These are phyloP conservation scores for Cremastobaeus sp. DNA, from an alignment of 2,888 invertebrate genomes.

Conservation along the genomic window DNA sequence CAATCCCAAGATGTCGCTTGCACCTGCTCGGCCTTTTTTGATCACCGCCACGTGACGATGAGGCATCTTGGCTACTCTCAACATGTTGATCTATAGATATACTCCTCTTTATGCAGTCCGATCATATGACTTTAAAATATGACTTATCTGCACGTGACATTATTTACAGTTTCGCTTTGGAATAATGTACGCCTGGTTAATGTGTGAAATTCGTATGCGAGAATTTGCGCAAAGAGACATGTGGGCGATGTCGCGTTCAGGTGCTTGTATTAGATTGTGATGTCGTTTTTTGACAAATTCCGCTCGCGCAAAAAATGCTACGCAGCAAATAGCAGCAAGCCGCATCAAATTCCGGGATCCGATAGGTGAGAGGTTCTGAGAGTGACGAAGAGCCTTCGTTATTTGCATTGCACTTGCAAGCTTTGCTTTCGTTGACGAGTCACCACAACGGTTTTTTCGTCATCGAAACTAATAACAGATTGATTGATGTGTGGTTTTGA, in stretches of 20 bases:
- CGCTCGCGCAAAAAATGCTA: conserved; percentile 81
- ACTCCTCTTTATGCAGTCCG: conserved; percentile 56
- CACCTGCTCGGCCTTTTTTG: conserved; percentile 12
- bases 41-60: conserved; percentile 44
- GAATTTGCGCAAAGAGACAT: conserved; percentile 66
- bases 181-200: conserved; percentile 72
- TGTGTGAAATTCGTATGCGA: conserved; percentile 70
- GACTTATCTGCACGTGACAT: conserved; percentile 78
- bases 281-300: conserved; percentile 88
- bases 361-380: conserved; percentile 47
- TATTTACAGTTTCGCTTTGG: conserved; percentile 77
- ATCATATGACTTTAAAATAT: conserved; percentile 79
- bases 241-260: conserved; percentile 64
- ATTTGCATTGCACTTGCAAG: conserved; percentile 36
- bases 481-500: neutral
- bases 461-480: conserved; percentile 1
- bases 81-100: conserved; percentile 55
- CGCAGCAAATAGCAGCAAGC: conserved; percentile 63
- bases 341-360: conserved; percentile 36
- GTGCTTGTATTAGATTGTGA: conserved; percentile 76
- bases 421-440: conserved; percentile 21
- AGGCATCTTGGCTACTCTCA: conserved; percentile 44
- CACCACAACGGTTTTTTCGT: conserved; percentile 1
- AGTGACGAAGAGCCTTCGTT: conserved; percentile 26
- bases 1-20: conserved; percentile 45